phyloP scores from a whole-genome alignment of 2,888 invertebrate species.

The Mellilla xanthometata region DNA sequence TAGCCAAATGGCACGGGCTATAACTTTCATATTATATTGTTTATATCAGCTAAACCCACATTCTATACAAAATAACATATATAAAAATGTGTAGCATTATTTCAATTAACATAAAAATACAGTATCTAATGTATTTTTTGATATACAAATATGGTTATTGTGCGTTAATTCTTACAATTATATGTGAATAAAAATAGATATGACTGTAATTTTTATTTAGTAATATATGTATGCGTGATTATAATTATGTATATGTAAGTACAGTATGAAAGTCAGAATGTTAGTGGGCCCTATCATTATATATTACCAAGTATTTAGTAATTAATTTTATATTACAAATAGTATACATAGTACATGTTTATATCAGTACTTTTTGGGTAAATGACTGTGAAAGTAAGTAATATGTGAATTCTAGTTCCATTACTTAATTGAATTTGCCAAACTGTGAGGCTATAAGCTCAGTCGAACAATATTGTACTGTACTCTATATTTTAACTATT shows the following conservation, averaged over 20 bases:
- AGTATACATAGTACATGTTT: constrained; percentile 7
- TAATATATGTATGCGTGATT: background rate
- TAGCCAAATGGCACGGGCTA: too few species aligned
- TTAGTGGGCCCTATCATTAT: constrained; percentile 6
- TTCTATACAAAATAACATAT: background rate
- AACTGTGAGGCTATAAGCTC: too few species aligned
- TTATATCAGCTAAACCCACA: too few species aligned
- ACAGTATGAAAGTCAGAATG: background rate
- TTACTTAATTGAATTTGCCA: too few species aligned
- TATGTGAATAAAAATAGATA: constrained; percentile 1
- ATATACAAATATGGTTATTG: constrained; percentile 1
- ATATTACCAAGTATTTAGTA: background rate
- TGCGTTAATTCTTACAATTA: constrained; percentile 17
- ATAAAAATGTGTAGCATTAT: background rate
- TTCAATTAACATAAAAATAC: too few species aligned
- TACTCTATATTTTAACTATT: too few species aligned
- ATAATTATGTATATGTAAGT: background rate
- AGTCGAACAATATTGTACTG: too few species aligned
- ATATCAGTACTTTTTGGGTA: constrained; percentile 8
- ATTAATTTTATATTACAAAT: constrained; percentile 28
- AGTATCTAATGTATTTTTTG: too few species aligned
- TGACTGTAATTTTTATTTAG: constrained; percentile 1
- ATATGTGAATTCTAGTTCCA: too few species aligned
- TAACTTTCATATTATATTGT: too few species aligned
- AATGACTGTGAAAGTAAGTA: too few species aligned